Base-by-base conservation (phyloP, 2,113 vertebrate genomes). In the Nothocercus nigrocapillus region DNA sequence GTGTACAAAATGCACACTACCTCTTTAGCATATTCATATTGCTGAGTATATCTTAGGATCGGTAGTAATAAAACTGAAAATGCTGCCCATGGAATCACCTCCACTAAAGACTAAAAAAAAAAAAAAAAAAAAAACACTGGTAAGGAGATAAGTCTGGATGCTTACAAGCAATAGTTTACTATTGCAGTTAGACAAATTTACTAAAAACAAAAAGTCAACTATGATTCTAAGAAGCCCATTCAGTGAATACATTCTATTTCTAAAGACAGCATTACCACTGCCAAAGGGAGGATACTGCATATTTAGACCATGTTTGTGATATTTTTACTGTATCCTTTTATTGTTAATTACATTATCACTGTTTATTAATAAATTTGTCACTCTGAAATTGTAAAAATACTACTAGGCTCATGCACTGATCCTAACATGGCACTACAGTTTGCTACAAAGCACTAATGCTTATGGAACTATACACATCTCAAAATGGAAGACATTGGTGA, bases 401-500 rank as follows among this genome's bases (percentile, higher is more conserved):
- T 97, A 98, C 98, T 98, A 99, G 98, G 98, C 96, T 99, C 99
- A 99, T 99, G 99, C 99, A 99, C 97, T 98, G 99, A 98, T 98
- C 98, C 98, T 98, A 98, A 97, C 98, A 98, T 98, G 98, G 98
- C 98, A 99, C 98, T 98, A 99, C 98, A 98, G 97, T 98, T 98
- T 97, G 98, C 99, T 99, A 99, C 98, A 96, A 99, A 99, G 98
- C 97, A 98, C 98, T 99, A 98, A 99, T 98, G 99, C 98, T 98
- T 98, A 99, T 99, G 98, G 99, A 99, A 99, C 99, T 99, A 99
- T 99, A 99, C 99, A 99, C 99, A 99, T 99, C 98, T 99, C 98
- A 99, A 98, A 99, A 99, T 99, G 99, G 99, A 99, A 99, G 99
- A 99, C 99, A 99, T 99, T 99, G 99, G 99, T 99, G 99, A 99